Evolutionary conservation across 2,888 invertebrate genomes (phyloP), one percentile per base, ranked within the genome.

Genomic region (Drosophila barbarae): DNA sequence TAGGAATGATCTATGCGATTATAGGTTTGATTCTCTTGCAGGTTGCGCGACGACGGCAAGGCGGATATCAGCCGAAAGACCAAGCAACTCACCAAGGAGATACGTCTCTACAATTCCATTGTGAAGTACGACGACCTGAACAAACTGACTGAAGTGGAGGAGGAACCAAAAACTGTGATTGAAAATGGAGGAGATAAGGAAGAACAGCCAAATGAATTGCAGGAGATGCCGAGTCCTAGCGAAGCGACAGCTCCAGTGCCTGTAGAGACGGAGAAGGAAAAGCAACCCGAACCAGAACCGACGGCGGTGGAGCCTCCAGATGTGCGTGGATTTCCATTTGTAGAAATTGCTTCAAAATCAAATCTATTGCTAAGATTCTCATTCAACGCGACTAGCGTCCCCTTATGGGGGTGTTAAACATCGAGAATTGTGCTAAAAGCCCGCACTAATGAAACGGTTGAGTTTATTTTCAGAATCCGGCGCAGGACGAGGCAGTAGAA

Each of bases 91-190:
- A 86, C 88, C 34, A 61, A 76, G 36, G 85, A 88, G 69, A 89
- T 89, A 38, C 88, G 88, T 63, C 52, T 74, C 18, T 88, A 88
- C 28, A 89, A 89, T 71, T 72, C 82, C n/a, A 69, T 82, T 13
- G 59, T 67, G 26, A 80, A 77, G 55, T 82, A 65, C 54, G 71
- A 74, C 21, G 79, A 87, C 68, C 50, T 85, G 21, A 18, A 41
- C 4, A 63, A 61, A 5, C 38, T 65, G 6, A 13, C 49, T 5
- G 39, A 54, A 2, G 41, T 41, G 9, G 13, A 32, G 42, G 13
- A 47, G 35, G 30, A 63, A 10, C 15, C 36, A 15, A 35, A 32
- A 18, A 32, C 65, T 63, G 61, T 64, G 65, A 63, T 63, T 9
- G 52, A 30, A 32, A 8, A 3, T 26, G 46, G 12, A 13, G 38